Conservation (phyloP, 2,888 invertebrate species). For the Blomia tropicalis region DNA sequence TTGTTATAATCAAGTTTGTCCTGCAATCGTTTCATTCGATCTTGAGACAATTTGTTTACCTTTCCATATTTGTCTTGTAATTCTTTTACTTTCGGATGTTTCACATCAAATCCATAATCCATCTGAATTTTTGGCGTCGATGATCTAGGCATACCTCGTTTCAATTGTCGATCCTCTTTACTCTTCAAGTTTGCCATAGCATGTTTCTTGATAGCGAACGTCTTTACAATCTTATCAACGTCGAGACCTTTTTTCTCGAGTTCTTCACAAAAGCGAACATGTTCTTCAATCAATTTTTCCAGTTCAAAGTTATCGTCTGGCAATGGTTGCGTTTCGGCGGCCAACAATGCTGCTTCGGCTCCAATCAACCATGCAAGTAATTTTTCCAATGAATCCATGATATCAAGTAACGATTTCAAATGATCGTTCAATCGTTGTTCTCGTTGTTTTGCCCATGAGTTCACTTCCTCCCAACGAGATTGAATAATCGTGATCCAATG, state of each 20-base stretch:
- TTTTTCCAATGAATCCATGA: conserved; percentile 76
- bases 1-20: conserved; percentile 77
- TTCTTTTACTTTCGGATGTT: conserved; percentile 55
- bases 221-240: conserved; percentile 11
- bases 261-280: conserved; percentile 39
- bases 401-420: conserved; percentile 56
- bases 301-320: conserved; percentile 74
- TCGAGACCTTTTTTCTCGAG: conserved; percentile 7
- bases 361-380: conserved; percentile 80
- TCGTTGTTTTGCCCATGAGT: conserved; percentile 47
- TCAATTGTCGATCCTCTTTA: background rate
- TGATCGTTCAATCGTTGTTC: conserved; percentile 67
- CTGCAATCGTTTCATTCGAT: conserved; percentile 78
- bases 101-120: conserved; percentile 28
- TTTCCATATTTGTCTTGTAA: conserved; percentile 95
- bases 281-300: conserved; percentile 70
- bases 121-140: conserved; percentile 26
- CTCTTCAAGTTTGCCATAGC: conserved; percentile 21
- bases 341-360: conserved; percentile 62
- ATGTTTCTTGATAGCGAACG: conserved; percentile 11
- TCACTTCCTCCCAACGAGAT: conserved; percentile 82
- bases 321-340: conserved; percentile 66
- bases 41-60: conserved; percentile 94
- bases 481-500: conserved; percentile 96
- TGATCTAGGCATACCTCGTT: conserved; percentile 23